These are phyloP conservation scores for Cavia porcellus DNA, from an alignment of 2,113 vertebrate genomes.

Conservation along the genomic window DNA sequence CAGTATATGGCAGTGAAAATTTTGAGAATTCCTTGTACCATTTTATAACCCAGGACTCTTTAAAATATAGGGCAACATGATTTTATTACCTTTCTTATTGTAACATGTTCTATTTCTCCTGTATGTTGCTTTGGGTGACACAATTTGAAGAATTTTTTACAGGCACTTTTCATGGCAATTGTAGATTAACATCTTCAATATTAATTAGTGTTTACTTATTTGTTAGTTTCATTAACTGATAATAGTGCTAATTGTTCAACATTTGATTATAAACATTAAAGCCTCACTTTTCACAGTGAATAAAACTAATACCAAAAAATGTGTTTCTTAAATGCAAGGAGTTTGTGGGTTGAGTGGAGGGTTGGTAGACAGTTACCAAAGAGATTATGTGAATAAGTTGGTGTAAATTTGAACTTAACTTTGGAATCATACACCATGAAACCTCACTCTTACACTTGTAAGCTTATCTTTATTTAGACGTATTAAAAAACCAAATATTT, in stretches of 20 bases:
- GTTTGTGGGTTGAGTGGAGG: background rate
- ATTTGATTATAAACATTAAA: conserved; percentile 32
- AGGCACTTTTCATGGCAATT: background rate
- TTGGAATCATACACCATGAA: background rate
- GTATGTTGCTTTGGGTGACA: conserved; percentile 48
- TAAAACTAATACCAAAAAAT: background rate
- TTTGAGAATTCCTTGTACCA: conserved; percentile 59
- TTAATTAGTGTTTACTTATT: conserved; percentile 16
- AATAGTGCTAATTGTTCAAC: background rate
- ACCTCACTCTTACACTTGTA: background rate
- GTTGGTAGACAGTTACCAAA: background rate
- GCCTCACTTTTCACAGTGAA: background rate
- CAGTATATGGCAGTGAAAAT: conserved; percentile 36
- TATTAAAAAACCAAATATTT: background rate
- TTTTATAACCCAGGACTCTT: conserved; percentile 63
- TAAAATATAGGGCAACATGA: conserved; percentile 63
- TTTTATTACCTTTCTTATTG: conserved; percentile 73
- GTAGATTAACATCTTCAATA: conserved; percentile 15
- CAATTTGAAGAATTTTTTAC: conserved; percentile 35
- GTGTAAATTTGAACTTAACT: background rate
- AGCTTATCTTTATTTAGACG: background rate
- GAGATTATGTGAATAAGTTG: background rate
- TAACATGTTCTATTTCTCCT: conserved; percentile 64
- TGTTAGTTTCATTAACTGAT: conserved; percentile 51
- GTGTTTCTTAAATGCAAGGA: background rate